Conservation (phyloP, 2,113 vertebrate species). For the Ariopsis seemanni region DNA sequence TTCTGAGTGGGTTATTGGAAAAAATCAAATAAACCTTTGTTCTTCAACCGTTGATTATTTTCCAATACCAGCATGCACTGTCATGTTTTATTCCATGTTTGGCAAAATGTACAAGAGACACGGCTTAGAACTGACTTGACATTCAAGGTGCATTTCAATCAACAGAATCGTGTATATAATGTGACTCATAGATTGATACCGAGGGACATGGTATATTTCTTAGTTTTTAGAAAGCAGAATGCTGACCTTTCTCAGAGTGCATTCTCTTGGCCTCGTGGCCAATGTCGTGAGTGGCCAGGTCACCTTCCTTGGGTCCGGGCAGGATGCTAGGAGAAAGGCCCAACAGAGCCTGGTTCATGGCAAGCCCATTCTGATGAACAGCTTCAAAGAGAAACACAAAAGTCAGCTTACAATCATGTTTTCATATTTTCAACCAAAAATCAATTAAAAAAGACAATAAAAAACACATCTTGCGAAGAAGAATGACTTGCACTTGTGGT, state of each 20-base stretch:
- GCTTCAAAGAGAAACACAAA: conserved; percentile 69
- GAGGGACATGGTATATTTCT: background rate
- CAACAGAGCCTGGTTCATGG: conserved; percentile 96
- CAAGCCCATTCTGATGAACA: conserved; percentile 92
- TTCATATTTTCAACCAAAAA: conserved; percentile 24
- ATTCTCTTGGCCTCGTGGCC: conserved; percentile 93
- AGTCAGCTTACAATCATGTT: conserved; percentile 16
- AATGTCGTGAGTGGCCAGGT: conserved; percentile 92
- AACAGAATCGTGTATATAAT: background rate
- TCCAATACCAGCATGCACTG: background rate
- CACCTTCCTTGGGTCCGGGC: conserved; percentile 95
- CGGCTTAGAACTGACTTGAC: too few species aligned
- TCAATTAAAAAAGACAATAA: conserved; percentile 13
- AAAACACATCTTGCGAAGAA: conserved; percentile 32
- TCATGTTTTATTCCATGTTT: background rate
- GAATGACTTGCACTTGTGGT: conserved; percentile 39
- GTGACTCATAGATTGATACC: background rate
- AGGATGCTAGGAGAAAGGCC: conserved; percentile 93
- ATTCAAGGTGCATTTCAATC: background rate
- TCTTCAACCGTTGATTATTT: background rate
- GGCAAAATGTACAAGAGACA: background rate
- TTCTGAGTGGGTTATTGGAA: background rate
- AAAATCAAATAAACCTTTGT: background rate
- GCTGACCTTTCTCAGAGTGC: conserved; percentile 93
- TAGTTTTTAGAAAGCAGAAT: background rate